phyloP scores from a whole-genome alignment of 2,888 invertebrate genomes.

The Homarus gammarus region DNA sequence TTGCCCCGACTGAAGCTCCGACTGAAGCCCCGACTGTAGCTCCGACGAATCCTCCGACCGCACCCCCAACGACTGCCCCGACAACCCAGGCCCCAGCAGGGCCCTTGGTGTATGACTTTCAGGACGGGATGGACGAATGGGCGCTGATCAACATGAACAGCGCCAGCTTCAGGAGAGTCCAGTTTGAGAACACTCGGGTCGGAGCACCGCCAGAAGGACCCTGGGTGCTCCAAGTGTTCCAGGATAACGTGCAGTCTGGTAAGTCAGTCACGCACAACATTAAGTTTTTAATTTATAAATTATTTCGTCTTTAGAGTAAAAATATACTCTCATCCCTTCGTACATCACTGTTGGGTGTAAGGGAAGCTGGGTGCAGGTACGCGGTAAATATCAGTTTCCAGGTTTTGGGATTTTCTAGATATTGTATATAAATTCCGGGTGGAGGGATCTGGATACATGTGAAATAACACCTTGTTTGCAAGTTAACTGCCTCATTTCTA shows the following conservation, averaged over 20 bases:
- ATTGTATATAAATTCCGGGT: too few relatives aligned
- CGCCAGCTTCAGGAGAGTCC: constrained; percentile 13
- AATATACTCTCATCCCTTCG: too few relatives aligned
- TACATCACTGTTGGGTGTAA: too few relatives aligned
- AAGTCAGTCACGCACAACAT: background rate
- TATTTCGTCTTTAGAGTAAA: too few relatives aligned
- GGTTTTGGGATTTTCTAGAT: too few relatives aligned
- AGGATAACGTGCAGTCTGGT: constrained; percentile 21
- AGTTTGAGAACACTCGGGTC: background rate
- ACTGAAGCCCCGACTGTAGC: too few relatives aligned
- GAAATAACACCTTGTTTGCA: too few relatives aligned
- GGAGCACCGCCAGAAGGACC: background rate
- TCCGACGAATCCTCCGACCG: background rate
- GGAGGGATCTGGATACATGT: too few relatives aligned
- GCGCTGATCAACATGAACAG: constrained; percentile 25
- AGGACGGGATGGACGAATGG: constrained; percentile 12
- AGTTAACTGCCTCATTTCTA: too few relatives aligned
- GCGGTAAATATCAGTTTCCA: too few relatives aligned
- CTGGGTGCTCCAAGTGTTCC: constrained; percentile 18
- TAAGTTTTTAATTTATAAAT: background rate
- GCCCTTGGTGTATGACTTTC: background rate
- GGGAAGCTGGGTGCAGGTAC: too few relatives aligned
- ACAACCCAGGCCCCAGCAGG: background rate
- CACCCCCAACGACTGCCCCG: background rate
- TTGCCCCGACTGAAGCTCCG: too few relatives aligned